A percentile compares a stretch with the other conserved stretches of the same genome.
phyloP scores from a whole-genome alignment of 2,888 invertebrate genomes.

The Dugesia japonica region DNA sequence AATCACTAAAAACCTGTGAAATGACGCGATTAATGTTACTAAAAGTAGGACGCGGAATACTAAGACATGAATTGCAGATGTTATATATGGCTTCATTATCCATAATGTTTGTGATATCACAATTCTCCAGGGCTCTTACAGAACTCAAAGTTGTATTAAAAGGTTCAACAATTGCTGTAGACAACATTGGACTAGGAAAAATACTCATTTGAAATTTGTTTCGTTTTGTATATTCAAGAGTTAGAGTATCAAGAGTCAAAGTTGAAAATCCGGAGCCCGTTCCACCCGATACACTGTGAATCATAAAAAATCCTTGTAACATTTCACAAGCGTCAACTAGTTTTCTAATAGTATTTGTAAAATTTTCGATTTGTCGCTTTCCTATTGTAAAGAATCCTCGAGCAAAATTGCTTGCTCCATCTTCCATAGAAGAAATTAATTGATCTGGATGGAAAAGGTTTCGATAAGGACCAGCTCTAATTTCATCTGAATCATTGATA shows the following conservation, averaged over 20 bases:
- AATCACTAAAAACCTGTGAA: slow-evolving; percentile 59
- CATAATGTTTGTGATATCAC: slow-evolving; percentile 61
- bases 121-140: slow-evolving; percentile 77
- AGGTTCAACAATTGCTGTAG: slow-evolving; percentile 38
- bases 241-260: slow-evolving; percentile 55
- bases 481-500: slow-evolving; percentile 38
- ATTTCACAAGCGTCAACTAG: slow-evolving; percentile 40
- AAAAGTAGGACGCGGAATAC: slow-evolving; percentile 67
- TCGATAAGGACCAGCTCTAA: slow-evolving; percentile 39
- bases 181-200: slow-evolving; percentile 41
- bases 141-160: slow-evolving; percentile 86
- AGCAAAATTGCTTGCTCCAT: slow-evolving; percentile 42
- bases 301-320: slow-evolving; percentile 61
- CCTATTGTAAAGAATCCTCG: slow-evolving; percentile 42
- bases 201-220: slow-evolving; percentile 45
- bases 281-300: slow-evolving; percentile 45
- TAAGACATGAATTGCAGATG: slow-evolving; percentile 59
- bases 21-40: slow-evolving; percentile 78
- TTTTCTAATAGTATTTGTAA: slow-evolving; percentile 46
- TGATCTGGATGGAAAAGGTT: slow-evolving; percentile 42
- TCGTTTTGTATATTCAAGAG: slow-evolving; percentile 53
- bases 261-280: slow-evolving; percentile 40
- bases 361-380: slow-evolving; percentile 40
- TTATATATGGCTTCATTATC: slow-evolving; percentile 44
- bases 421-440: slow-evolving; percentile 41